Base-by-base conservation (phyloP, 2,888 invertebrate genomes). In the Apantesis nais region DNA sequence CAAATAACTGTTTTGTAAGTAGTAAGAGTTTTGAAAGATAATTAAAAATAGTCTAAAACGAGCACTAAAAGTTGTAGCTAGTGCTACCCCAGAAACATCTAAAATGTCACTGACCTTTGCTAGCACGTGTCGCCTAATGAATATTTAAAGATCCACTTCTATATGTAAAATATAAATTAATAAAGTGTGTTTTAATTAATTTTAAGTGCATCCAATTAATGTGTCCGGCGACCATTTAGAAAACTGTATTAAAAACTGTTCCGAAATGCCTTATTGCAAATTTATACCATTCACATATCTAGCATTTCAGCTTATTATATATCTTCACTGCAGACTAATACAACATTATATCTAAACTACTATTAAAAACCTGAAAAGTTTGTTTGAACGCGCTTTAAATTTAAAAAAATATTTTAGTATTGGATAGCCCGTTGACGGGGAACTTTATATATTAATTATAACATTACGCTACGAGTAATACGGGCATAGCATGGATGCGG, bases 161-260 rank as follows among this genome's bases (percentile, higher is more conserved):
- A 16, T 29, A 58, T 58, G 29, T 58, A 29, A 29, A 58, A 58
- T 58, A 58, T 58, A 58, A 29, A 63, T 29, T 41, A 25, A 41
- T 41, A 29, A 63, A 29, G 25, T 9, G 39, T 66, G 66, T 58
- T 31, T 39, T 52, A 66, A 58, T 66, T 66, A 66, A 55, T 29
- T 66, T 52, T 14, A 25, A 55, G 19, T 55, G 55, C 63, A 63
- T 29, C 25, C 29, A 58, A 66, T 66, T 66, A 37, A 66, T 58
- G 58, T 66, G 19, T 58, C 58, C 58, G 55, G 66, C 29, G 3
- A 22, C 55, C 39, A 37, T 25, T 55, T 64, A 48, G 52, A 37
- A 52, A 58, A 58, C 29, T 52, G 58, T 39, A 14, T 58, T 58
- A 31, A 64, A n/a, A 34, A 64, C 44, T 64, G 55, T 39, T 29